A percentile compares a stretch with the other conserved stretches of the same genome.
Evolutionary conservation across 2,113 vertebrate genomes (phyloP).

Genomic region (Crotalus viridis): DNA sequence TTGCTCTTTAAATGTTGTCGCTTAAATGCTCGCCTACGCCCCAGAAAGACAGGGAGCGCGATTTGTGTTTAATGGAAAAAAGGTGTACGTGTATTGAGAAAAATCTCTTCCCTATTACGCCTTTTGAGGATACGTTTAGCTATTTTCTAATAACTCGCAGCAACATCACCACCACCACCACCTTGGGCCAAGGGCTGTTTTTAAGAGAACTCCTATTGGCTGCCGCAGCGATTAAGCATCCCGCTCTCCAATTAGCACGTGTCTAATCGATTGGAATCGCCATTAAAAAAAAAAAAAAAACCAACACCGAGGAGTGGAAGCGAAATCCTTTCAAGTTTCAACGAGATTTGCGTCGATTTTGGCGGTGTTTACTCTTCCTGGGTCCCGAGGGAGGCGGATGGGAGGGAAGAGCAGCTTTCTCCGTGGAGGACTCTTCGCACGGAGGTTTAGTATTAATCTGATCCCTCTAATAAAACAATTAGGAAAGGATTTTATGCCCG

Average conservation of each 20-base stretch:
- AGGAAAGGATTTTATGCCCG: conserved; percentile 8
- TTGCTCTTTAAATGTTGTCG: not conserved
- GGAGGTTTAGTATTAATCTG: conserved; percentile 30
- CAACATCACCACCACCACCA: not conserved
- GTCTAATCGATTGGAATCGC: conserved; percentile 17
- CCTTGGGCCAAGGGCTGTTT: not conserved
- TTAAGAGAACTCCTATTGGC: not conserved
- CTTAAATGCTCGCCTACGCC: not conserved
- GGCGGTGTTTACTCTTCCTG: not conserved
- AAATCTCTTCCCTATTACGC: not conserved
- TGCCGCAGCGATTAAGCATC: conserved; percentile 15
- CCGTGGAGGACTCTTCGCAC: not conserved
- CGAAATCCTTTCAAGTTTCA: conserved; percentile 15
- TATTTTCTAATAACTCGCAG: not conserved
- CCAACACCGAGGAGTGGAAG: not conserved
- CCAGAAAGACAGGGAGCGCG: not conserved
- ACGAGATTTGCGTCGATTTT: conserved; percentile 15
- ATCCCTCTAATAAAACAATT: conserved; percentile 34
- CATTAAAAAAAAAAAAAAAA: not conserved
- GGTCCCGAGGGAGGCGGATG: not conserved
- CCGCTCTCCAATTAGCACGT: conserved; percentile 17
- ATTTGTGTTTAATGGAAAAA: too few species aligned
- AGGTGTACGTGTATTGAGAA: not conserved
- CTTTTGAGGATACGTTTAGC: not conserved
- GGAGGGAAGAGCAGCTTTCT: conserved; percentile 10